A percentile compares a stretch with the other conserved stretches of the same genome.
phyloP scores from a whole-genome alignment of 2,113 vertebrate genomes.

The Nannobrachium achirus region DNA sequence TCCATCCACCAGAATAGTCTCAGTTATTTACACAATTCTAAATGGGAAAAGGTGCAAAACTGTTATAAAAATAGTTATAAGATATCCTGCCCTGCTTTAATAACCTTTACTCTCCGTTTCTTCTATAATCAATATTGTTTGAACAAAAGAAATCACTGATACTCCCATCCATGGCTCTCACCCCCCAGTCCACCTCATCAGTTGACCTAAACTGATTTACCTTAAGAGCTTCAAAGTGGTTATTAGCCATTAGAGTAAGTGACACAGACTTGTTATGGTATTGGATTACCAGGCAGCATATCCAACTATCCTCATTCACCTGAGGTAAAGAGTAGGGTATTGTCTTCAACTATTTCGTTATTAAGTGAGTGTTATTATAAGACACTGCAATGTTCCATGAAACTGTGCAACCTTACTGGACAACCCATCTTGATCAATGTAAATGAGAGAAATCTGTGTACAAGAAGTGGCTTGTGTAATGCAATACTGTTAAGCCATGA shows the following conservation, averaged over 20 bases:
- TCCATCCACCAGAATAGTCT: not conserved
- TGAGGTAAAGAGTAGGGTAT: not conserved
- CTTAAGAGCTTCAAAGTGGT: not conserved
- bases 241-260: not conserved
- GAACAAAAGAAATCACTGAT: not conserved
- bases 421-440: conserved; percentile 5
- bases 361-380: no score
- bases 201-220: conserved; percentile 8
- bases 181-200: not conserved
- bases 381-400: not conserved
- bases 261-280: not conserved
- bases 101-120: not conserved
- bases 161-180: no score
- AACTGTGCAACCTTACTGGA: conserved; percentile 16
- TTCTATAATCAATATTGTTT: not conserved
- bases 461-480: conserved; percentile 57
- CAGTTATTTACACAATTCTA: not conserved
- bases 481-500: conserved; percentile 53
- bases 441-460: no score
- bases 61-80: not conserved
- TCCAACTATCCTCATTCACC: not conserved
- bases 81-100: not conserved
- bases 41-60: not conserved
- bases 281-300: not conserved
- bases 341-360: not conserved